phyloP scores from a whole-genome alignment of 2,113 vertebrate species.

The Riparia riparia region DNA sequence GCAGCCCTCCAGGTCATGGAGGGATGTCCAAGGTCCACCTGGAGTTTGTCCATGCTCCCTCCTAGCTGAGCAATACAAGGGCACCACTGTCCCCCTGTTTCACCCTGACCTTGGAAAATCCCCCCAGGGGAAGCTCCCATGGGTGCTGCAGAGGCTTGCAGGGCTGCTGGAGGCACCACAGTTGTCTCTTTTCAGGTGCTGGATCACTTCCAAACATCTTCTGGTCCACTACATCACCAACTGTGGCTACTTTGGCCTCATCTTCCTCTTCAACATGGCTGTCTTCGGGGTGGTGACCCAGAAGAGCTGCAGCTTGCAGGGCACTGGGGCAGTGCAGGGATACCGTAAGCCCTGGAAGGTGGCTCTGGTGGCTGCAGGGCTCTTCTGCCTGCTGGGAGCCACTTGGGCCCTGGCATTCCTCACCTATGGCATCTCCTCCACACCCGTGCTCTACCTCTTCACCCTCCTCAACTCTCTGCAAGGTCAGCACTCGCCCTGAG shows the following conservation, averaged over 20 bases:
- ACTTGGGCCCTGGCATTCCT: constrained; percentile 84
- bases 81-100: not conserved
- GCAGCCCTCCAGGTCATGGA: not conserved
- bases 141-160: not conserved
- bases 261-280: constrained; percentile 77
- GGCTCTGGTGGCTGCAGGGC: constrained; percentile 69
- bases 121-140: not conserved
- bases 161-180: not conserved
- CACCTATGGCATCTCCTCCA: constrained; percentile 61
- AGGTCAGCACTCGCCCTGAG: constrained; percentile 72
- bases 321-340: not conserved
- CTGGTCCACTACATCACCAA: constrained; percentile 77
- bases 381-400: constrained; percentile 82
- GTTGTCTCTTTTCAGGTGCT: constrained; percentile 77
- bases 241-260: constrained; percentile 78
- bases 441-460: constrained; percentile 77
- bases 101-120: not conserved
- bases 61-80: not conserved
- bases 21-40: not conserved
- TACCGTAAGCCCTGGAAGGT: constrained; percentile 8
- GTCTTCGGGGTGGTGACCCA: constrained; percentile 72
- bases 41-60: not conserved
- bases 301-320: constrained; percentile 72
- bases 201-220: constrained; percentile 74
- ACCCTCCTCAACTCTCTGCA: constrained; percentile 82